Evolutionary conservation across 2,888 invertebrate genomes (phyloP), one percentile per base, ranked within the genome.

Genomic region (Lobophora halterata): DNA sequence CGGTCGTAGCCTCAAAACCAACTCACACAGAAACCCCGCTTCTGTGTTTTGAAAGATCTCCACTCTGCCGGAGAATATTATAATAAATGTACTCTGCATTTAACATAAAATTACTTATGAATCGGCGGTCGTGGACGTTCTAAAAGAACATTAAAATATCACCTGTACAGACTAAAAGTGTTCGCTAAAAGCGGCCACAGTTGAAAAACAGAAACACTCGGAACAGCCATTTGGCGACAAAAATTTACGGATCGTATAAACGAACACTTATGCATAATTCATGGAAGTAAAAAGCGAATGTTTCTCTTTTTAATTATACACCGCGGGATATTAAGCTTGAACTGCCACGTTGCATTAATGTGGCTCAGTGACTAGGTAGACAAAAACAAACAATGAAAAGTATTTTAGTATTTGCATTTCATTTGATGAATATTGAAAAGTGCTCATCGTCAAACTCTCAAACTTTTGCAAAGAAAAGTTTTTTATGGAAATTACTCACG

Each of bases 21-120:
- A 90, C 86, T 98, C 98, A 80, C 98, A 98, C 51, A 99, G 92
- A 89, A 99, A 99, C 39, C 99, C 99, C 45, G 98, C 98, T 86
- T 99, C 99, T 31, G 98, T 99, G 86, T 98, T 98, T 89, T 99
- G 98, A 89, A 99, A 99, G 75, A 99, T 99, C 89, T 99, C 98
- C 73, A 99, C 97, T 79, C 97, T 90, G 50, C 9, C n/a, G n/a
- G n/a, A 55, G 43, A 24, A 26, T 25, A n/a, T n/a, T n/a, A n/a
- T n/a, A n/a, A n/a, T n/a, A n/a, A n/a, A n/a, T n/a, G n/a, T n/a
- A n/a, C n/a, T n/a, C n/a, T n/a, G n/a, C n/a, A n/a, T 14, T 29
- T 31, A 29, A 32, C 19, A 28, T 24, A 37, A 37, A n/a, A 43
- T 43, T 33, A 43, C 21, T 26, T 43, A 37, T 26, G 37, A 33